A percentile compares a stretch with the other conserved stretches of the same genome.
Conservation (phyloP, 2,888 invertebrate genomes). For the Lepidocyrtoides sp. region DNA sequence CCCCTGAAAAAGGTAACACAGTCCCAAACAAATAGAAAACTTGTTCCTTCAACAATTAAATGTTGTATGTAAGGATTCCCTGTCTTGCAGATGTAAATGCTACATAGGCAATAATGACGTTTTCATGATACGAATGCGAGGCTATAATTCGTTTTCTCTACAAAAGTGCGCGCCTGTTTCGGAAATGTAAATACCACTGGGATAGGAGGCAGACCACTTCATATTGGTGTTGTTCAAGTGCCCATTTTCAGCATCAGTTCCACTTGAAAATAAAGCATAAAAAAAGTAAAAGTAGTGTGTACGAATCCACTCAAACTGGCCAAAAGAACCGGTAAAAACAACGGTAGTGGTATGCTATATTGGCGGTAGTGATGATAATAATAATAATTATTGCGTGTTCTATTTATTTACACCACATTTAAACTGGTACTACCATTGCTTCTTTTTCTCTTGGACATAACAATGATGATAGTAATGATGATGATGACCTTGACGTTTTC, state of each 20-base stretch:
- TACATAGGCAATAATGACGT: too few relatives aligned
- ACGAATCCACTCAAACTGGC: background rate
- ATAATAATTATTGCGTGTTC: background rate
- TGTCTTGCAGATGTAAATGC: too few relatives aligned
- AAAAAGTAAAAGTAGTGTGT: background rate
- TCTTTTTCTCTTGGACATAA: background rate
- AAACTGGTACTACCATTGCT: background rate
- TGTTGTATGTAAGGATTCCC: too few relatives aligned
- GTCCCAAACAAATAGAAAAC: background rate
- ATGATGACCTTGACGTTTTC: conserved; percentile 49
- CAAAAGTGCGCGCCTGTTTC: background rate
- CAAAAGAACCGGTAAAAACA: background rate
- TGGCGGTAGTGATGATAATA: background rate
- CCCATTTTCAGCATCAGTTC: background rate
- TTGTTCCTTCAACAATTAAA: conserved; percentile 39
- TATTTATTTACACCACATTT: background rate
- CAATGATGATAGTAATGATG: background rate
- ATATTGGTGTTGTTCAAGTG: background rate
- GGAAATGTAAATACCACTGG: background rate
- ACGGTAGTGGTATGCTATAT: background rate
- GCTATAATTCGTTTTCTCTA: background rate
- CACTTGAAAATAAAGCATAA: background rate
- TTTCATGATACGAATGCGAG: too few relatives aligned
- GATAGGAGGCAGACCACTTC: background rate
- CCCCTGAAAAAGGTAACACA: background rate